Conservation (phyloP, 2,797 vertebrate genomes). For the Falco biarmicus region DNA sequence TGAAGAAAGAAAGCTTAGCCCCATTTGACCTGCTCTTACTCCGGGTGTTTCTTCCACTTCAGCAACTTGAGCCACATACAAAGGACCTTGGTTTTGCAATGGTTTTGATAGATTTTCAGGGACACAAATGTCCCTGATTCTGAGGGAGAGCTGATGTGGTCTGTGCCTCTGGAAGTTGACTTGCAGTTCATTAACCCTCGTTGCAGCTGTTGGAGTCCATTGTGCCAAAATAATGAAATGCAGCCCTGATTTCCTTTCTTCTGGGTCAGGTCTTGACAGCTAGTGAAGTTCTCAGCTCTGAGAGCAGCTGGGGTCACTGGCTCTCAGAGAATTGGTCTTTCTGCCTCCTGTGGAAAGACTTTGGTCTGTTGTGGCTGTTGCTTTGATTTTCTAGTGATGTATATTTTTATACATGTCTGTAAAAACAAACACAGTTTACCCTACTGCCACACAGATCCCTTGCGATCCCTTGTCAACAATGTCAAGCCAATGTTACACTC, state of each 20-base stretch:
- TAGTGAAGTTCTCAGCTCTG: background rate
- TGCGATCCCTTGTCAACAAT: background rate
- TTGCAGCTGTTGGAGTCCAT: slow-evolving; percentile 9
- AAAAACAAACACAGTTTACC: slow-evolving; percentile 55
- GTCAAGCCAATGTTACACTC: slow-evolving; percentile 3
- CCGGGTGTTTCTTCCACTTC: slow-evolving; percentile 8
- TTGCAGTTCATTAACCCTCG: background rate
- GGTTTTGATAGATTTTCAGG: slow-evolving; percentile 8
- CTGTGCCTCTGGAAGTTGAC: slow-evolving; percentile 3
- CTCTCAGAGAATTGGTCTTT: slow-evolving; percentile 7
- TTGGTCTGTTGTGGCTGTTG: slow-evolving; percentile 30
- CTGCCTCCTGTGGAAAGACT: slow-evolving; percentile 41
- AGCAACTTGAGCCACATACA: background rate
- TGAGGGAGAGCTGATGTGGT: background rate
- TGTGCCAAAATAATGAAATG: slow-evolving; percentile 37
- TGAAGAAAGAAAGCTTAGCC: slow-evolving; percentile 53
- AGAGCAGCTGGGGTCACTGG: slow-evolving; percentile 44
- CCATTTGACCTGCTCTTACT: slow-evolving; percentile 5
- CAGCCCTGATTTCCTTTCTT: slow-evolving; percentile 37
- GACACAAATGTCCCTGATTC: background rate
- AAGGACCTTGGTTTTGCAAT: background rate
- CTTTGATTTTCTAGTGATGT: slow-evolving; percentile 58
- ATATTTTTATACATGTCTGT: slow-evolving; percentile 47
- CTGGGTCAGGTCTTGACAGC: slow-evolving; percentile 2
- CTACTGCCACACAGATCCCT: slow-evolving; percentile 6